These are phyloP conservation scores for Dissostichus mawsoni DNA, from an alignment of 2,113 vertebrate genomes.

Conservation along the genomic window DNA sequence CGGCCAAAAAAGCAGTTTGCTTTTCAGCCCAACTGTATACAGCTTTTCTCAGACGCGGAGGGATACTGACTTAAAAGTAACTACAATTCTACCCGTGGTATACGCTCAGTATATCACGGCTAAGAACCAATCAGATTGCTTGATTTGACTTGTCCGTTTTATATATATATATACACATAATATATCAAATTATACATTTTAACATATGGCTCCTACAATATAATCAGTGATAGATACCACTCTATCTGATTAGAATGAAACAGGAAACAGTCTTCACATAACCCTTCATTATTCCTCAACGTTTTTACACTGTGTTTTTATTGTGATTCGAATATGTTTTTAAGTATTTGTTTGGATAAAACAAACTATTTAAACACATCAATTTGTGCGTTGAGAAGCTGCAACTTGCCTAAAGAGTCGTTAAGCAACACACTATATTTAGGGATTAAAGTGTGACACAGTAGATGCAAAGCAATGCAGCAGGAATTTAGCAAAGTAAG, in stretches of 20 bases:
- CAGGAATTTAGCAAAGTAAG: constrained; percentile 5
- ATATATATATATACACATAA: too few species aligned
- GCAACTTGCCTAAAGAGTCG: neutral
- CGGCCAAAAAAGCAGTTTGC: too few species aligned
- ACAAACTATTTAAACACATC: neutral
- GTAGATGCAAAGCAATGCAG: neutral
- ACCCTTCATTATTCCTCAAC: neutral
- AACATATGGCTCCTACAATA: too few species aligned
- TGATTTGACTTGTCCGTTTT: too few species aligned
- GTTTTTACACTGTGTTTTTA: neutral
- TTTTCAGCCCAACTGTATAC: too few species aligned
- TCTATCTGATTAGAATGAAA: neutral
- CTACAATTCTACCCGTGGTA: too few species aligned
- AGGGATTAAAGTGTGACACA: constrained; percentile 1
- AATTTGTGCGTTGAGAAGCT: too few species aligned
- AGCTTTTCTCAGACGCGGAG: too few species aligned
- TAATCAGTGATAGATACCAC: neutral
- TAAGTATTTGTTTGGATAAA: neutral
- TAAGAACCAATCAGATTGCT: too few species aligned
- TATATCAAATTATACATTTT: too few species aligned
- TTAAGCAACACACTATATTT: neutral
- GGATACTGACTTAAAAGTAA: too few species aligned
- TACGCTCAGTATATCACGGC: too few species aligned
- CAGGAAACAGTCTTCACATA: neutral
- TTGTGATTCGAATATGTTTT: neutral